Conservation (phyloP, 1,140 invertebrate genomes). For the Drosophila bocqueti region DNA sequence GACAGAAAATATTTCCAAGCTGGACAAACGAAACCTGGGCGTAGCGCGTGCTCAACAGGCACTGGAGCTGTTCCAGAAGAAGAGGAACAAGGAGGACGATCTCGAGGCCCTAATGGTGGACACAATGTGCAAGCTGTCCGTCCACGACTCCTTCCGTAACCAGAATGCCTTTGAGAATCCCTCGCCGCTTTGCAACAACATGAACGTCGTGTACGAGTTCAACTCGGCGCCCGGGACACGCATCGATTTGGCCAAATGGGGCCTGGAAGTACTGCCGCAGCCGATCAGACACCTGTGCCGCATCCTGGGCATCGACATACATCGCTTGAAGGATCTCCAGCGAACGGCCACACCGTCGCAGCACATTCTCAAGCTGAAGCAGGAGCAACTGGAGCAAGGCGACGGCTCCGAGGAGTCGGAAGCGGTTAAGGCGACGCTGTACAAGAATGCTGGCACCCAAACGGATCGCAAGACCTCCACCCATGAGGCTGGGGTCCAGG, state of each 20-base stretch:
- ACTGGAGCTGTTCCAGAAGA: constrained; percentile 9
- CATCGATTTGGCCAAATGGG: constrained; percentile 58
- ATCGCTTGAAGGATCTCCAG: constrained; percentile 39
- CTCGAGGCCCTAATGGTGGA: constrained; percentile 54
- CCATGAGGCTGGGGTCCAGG: constrained; percentile 34
- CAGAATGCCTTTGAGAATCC: constrained; percentile 53
- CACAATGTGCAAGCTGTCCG: constrained; percentile 50
- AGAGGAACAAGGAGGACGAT: constrained; percentile 7
- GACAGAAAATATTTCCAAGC: background rate
- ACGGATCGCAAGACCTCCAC: constrained; percentile 11
- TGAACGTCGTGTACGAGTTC: constrained; percentile 63
- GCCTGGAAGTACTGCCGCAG: constrained; percentile 45
- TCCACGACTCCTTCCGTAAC: constrained; percentile 11
- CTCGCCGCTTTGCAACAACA: constrained; percentile 61
- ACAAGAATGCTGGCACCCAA: constrained; percentile 38
- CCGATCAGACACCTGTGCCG: constrained; percentile 41
- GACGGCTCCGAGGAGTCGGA: constrained; percentile 16
- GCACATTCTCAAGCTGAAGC: constrained; percentile 37
- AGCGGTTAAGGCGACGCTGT: constrained; percentile 20
- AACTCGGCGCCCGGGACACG: constrained; percentile 47
- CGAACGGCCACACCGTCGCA: constrained; percentile 37
- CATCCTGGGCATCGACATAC: constrained; percentile 45
- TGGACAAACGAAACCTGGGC: constrained; percentile 33
- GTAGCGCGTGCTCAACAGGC: constrained; percentile 28
- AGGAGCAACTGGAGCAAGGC: constrained; percentile 7